A percentile compares a stretch with the other conserved stretches of the same genome.
Evolutionary conservation across 2,113 vertebrate species (phyloP).

Genomic region (Heterotis niloticus): DNA sequence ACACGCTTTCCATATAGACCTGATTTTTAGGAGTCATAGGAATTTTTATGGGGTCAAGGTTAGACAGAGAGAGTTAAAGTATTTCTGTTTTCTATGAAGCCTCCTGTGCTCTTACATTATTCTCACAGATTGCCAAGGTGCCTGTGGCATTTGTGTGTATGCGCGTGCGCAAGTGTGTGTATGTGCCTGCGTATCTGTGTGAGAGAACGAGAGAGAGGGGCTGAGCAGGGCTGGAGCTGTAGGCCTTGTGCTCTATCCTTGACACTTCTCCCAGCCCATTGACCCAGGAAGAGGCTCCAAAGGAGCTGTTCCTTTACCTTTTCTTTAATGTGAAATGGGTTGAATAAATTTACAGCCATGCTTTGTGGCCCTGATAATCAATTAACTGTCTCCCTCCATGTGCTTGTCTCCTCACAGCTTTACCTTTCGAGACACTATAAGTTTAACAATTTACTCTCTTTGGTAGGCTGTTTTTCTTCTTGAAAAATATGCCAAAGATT

Average conservation of each 20-base stretch:
- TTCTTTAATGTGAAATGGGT: constrained; percentile 37
- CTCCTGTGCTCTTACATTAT: not conserved
- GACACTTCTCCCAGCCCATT: constrained; percentile 24
- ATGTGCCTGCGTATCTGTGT: no score
- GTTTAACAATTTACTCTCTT: not conserved
- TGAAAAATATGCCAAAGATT: constrained; percentile 3
- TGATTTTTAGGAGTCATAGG: not conserved
- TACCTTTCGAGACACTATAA: not conserved
- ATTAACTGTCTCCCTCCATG: constrained; percentile 42
- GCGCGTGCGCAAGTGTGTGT: no score
- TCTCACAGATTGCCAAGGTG: not conserved
- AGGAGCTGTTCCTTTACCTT: constrained; percentile 27
- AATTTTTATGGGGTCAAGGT: not conserved
- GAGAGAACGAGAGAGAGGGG: no score
- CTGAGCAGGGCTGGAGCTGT: not conserved
- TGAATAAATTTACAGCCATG: constrained; percentile 39
- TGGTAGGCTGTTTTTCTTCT: not conserved
- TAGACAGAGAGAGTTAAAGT: not conserved
- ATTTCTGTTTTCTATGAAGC: not conserved
- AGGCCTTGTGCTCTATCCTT: not conserved
- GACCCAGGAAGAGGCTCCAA: constrained; percentile 23
- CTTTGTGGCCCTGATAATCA: constrained; percentile 47
- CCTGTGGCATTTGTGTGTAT: not conserved
- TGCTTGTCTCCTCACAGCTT: constrained; percentile 30
- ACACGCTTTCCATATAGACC: not conserved